Base-by-base conservation (phyloP, 2,113 vertebrate species). In the Dryoscopus gambensis region DNA sequence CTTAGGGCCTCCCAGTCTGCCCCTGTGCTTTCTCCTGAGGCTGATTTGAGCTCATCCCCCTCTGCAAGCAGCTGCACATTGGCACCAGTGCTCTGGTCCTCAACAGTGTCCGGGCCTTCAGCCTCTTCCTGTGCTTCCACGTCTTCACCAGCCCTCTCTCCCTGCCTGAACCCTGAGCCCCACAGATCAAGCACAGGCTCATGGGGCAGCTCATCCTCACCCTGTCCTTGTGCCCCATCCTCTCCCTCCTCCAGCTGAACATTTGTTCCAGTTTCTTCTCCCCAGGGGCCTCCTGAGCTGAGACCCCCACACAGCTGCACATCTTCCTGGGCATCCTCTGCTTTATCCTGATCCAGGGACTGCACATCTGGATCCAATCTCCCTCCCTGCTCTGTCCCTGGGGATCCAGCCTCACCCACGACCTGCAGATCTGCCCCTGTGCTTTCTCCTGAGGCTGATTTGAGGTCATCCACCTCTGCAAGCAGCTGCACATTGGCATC, bases 231-330 rank as follows among this genome's bases (percentile, higher is more conserved):
- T 50, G 8, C 23, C 46, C 23, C 60, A 46, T n/a, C 46, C 37
- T 50, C 52, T 12, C n/a, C 18, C 7, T 62, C n/a, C 5, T n/a
- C 42, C 30, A 9, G 12, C 5, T 37, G 27, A 63, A 46, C 1
- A 0, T 10, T 12, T 39, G 4, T 15, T 52, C 7, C 8, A 5
- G 2, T 1, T 7, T 5, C 49, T 9, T 9, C 2, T 30, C 11
- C 15, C 8, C 4, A 3, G 1, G 4, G 8, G 2, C 1, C 16
- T 12, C 11, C 69, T 14, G 15, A 0, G 10, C 47, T 30, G n/a
- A 8, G 3, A n/a, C 5, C 28, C 13, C 1, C 27, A 7, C 20
- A 9, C 2, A 47, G 5, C 46, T 47, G 5, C 30, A 15, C 0
- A 6, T n/a, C 35, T 59, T 2, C 11, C 53, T 35, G 65, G 30